Conservation (phyloP, 1,140 invertebrate species). For the Limonius californicus region DNA sequence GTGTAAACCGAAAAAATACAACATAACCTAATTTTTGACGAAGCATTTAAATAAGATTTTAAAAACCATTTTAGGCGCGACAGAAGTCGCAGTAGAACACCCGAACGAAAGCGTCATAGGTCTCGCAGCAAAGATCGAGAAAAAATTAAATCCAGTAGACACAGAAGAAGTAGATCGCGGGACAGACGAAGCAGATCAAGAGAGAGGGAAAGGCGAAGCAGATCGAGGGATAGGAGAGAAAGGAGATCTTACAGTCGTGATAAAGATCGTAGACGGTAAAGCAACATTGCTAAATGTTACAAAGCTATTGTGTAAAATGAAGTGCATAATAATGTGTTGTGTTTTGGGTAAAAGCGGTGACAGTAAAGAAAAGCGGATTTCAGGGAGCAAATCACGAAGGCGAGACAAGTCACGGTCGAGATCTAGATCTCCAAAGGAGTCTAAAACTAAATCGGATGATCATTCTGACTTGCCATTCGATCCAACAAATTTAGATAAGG, state of each 20-base stretch:
- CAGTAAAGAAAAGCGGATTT: slow-evolving; percentile 52
- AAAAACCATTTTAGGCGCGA: neutral
- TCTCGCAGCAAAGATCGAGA: slow-evolving; percentile 57
- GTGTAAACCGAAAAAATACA: neutral
- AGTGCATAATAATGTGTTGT: slow-evolving; percentile 34
- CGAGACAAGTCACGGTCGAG: slow-evolving; percentile 44
- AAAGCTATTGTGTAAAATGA: too few species aligned
- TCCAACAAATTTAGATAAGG: slow-evolving; percentile 70
- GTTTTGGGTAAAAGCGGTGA: slow-evolving; percentile 48
- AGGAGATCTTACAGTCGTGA: slow-evolving; percentile 41
- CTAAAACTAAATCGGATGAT: slow-evolving; percentile 55
- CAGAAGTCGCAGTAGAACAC: slow-evolving; percentile 51
- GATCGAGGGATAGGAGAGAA: slow-evolving; percentile 50
- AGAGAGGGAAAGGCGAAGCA: slow-evolving; percentile 48
- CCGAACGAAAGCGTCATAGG: slow-evolving; percentile 59
- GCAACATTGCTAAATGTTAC: too few species aligned
- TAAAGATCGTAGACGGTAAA: slow-evolving; percentile 50
- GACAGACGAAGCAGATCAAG: slow-evolving; percentile 48
- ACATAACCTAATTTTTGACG: neutral
- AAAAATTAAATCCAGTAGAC: slow-evolving; percentile 49
- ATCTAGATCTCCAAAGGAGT: slow-evolving; percentile 50
- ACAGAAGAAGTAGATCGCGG: slow-evolving; percentile 46
- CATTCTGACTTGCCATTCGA: slow-evolving; percentile 56
- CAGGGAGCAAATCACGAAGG: slow-evolving; percentile 35
- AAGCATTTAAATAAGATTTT: neutral